A percentile compares a stretch with the other conserved stretches of the same genome.
These are phyloP conservation scores for Lamproptera curius DNA, from an alignment of 2,888 invertebrate genomes.

Conservation along the genomic window DNA sequence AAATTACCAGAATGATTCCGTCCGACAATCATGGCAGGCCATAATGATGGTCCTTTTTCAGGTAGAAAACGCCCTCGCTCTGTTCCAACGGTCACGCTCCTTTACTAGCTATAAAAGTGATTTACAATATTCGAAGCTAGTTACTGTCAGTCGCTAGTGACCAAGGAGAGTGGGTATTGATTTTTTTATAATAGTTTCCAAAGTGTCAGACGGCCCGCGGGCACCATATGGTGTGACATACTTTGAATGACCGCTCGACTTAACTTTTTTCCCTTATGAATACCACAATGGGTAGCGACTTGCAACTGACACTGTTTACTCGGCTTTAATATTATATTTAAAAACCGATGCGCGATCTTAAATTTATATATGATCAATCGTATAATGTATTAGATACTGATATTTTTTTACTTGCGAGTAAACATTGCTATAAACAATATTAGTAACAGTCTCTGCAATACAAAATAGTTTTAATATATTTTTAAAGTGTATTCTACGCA, in stretches of 20 bases:
- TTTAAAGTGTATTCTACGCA: too few relatives aligned
- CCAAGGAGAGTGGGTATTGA: slow-evolving; percentile 56
- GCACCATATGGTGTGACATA: slow-evolving; percentile 66
- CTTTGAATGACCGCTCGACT: slow-evolving; percentile 55
- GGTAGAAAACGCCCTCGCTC: slow-evolving; percentile 71
- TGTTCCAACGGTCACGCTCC: slow-evolving; percentile 72
- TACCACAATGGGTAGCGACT: slow-evolving; percentile 26
- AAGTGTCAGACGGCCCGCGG: slow-evolving; percentile 44
- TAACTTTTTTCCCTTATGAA: slow-evolving; percentile 42
- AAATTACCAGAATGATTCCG: slow-evolving; percentile 61
- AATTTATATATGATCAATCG: too few relatives aligned
- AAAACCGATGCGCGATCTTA: too few relatives aligned
- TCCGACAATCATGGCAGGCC: slow-evolving; percentile 68
- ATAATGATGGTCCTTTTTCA: slow-evolving; percentile 73
- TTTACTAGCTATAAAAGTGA: slow-evolving; percentile 69
- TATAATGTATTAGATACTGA: too few relatives aligned
- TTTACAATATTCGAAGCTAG: slow-evolving; percentile 74
- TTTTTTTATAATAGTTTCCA: slow-evolving; percentile 54
- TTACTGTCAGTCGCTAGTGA: slow-evolving; percentile 63
- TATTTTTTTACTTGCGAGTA: too few relatives aligned
- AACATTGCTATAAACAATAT: too few relatives aligned
- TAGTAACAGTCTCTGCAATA: too few relatives aligned
- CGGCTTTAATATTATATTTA: too few relatives aligned
- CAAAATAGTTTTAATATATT: too few relatives aligned
- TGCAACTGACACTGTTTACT: slow-evolving; percentile 47